Evolutionary conservation across 64 coral and sea anemone genomes (phyloP), one percentile per base, ranked within the genome.

Genomic region (Montipora capricornis): DNA sequence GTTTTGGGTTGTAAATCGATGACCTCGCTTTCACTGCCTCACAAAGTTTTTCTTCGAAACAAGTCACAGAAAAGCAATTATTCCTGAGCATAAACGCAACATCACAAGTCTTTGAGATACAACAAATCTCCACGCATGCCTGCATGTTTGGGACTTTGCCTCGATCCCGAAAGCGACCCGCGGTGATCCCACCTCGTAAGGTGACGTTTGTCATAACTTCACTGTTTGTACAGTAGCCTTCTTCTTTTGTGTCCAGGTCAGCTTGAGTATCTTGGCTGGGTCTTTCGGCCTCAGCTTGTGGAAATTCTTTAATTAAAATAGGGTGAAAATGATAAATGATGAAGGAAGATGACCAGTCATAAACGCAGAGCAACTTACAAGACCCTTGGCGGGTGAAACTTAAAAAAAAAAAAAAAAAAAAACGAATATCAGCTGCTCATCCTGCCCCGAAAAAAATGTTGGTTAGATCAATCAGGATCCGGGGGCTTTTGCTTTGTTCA

Each of bases 31-130:
- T 82, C 62, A 99, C 88, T 1, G 77, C 92, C 47, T 96, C 88
- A 44, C 98, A 99, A 6, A 81, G 92, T 91, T 87, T 75, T 37
- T 89, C 89, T 62, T 81, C 87, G 8, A 91, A 90, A 53, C 98
- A 99, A 64, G 89, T 87, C 19, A 99, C 89, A 0, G 95, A 95
- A 68, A 99, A 99, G 49, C 98, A 99, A 20, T 96, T 93, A 44
- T 95, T 74, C 44, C 90, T 80, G 4, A 99, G 79, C 70, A 99
- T 80, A 55, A 96, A 99, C 4, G 98, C 92, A 22, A 99, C 71
- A 73, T 99, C 94, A 45, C 98, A 99, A 9, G 47, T 81, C n/a
- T 89, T 92, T 47, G 79, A 81, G 9, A 92, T 86, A 60, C 98
- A 99, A 61, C 98, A 99, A 47, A 94, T 86, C 29, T 93, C 92